These are phyloP conservation scores for Petrocephalus zakoni DNA, from an alignment of 2,113 vertebrate genomes.

Conservation along the genomic window DNA sequence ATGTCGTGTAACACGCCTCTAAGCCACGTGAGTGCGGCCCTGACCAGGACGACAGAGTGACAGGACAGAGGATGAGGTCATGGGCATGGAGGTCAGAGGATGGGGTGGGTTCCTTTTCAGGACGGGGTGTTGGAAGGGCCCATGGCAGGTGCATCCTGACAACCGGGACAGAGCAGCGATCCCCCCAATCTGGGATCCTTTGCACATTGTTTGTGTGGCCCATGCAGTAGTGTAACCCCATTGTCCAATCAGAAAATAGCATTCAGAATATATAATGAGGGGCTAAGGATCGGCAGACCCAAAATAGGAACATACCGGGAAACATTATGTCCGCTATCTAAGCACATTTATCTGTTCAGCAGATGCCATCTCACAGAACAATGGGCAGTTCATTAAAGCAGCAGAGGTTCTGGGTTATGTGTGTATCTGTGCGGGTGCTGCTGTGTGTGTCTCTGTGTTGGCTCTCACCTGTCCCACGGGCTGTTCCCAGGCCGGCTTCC, in stretches of 20 bases:
- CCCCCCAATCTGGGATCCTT: background rate
- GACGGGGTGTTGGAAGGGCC: background rate
- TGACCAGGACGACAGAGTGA: background rate
- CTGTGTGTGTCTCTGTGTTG: constrained; percentile 2
- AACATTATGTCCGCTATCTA: background rate
- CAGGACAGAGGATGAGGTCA: background rate
- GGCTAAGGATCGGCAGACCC: background rate
- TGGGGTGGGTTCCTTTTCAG: background rate
- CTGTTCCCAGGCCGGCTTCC: constrained; percentile 75
- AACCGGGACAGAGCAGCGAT: background rate
- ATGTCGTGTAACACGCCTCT: background rate
- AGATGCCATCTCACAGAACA: background rate
- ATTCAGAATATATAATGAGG: background rate
- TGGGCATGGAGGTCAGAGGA: background rate
- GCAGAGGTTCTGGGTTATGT: background rate
- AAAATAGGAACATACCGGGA: background rate
- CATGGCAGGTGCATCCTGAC: constrained; percentile 5
- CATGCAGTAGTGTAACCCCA: no score
- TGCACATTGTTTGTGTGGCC: background rate
- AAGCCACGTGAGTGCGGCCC: background rate
- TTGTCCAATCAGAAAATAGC: background rate
- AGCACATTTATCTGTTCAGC: background rate
- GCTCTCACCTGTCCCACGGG: background rate
- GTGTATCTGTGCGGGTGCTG: background rate
- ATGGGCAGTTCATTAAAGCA: background rate